A percentile compares a stretch with the other conserved stretches of the same genome.
phyloP scores from a whole-genome alignment of 2,888 invertebrate genomes.

The Ophraella communa region DNA sequence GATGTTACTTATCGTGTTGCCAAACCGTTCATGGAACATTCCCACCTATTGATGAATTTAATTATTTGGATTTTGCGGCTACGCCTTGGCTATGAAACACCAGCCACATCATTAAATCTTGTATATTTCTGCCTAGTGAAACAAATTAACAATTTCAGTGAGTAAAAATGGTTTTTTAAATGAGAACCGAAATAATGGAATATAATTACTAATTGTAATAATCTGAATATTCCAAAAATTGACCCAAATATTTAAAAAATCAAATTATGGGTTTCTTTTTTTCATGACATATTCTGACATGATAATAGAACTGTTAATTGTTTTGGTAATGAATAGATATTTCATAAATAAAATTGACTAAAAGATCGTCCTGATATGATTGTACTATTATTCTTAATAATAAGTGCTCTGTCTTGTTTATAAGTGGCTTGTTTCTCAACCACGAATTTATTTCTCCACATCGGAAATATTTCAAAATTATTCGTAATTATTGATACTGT shows the following conservation, averaged over 20 bases:
- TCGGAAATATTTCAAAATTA: constrained; percentile 11
- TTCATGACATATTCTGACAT: neutral
- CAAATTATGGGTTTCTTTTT: neutral
- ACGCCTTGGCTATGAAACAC: too few species aligned
- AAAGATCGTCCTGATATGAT: neutral
- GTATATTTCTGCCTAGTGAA: too few species aligned
- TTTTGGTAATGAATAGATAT: neutral
- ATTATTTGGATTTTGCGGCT: too few species aligned
- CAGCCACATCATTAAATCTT: too few species aligned
- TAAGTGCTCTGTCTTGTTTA: neutral
- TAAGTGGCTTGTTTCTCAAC: neutral
- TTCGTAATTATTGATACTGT: constrained; percentile 4
- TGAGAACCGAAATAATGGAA: too few species aligned
- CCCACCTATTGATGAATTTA: too few species aligned
- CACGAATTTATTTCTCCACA: constrained; percentile 6
- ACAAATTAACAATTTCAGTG: too few species aligned
- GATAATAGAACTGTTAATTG: neutral
- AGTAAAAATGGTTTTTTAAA: too few species aligned
- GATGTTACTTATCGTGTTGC: too few species aligned
- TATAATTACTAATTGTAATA: too few species aligned
- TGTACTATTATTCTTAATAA: neutral
- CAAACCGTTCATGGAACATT: too few species aligned
- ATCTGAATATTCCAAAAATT: too few species aligned
- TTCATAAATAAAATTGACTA: neutral
- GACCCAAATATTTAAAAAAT: neutral